Base-by-base conservation (phyloP, 1,140 invertebrate species). In the Drosophila mayri region DNA sequence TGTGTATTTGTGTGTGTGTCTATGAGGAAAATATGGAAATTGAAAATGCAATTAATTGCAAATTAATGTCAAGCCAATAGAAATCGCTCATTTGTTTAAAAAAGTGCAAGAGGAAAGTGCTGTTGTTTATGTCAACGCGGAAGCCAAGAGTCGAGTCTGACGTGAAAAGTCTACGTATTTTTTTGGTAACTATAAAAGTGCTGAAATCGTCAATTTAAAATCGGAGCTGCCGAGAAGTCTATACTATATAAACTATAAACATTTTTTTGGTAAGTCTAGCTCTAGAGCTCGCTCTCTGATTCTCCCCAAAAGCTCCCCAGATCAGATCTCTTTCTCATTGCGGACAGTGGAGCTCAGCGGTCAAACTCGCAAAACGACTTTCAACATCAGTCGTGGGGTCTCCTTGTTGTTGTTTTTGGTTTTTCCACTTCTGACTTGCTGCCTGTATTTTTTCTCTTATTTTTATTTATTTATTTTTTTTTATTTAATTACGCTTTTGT, bases 361-460 rank as follows among this genome's bases (percentile, higher is more conserved):
- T 66, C 57, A 84, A 91, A 91, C 85, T 86, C 71, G 90, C 85
- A 90, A 91, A 91, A 91, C 90, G 90, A 91, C 90, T 91, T 91
- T 91, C 90, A 91, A 91, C 90, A 91, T 91, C 79, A 70, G 75
- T 90, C 58, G 68, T 35, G 49, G 64, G 52, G 57, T 58, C 47
- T 22, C 32, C 16, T 20, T 70, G 25, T 46, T 80, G 20, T 75
- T 58, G n/a, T 35, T 37, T 50, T 41, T 76, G 57, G 46, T 60
- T 40, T 40, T 63, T 65, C 50, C 66, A 73, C 55, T 68, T 81
- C 62, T 67, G 76, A 54, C 38, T 60, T 43, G 62, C 38, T 81
- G 62, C 40, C 43, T 81, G 62, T 28, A 28, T 47, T 47, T 46
- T 25, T 46, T 14, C 8, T 47, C 14, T n/a, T 60, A 65, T n/a